Conservation (phyloP, 2,797 vertebrate species). For the Orestias chungarensis region DNA sequence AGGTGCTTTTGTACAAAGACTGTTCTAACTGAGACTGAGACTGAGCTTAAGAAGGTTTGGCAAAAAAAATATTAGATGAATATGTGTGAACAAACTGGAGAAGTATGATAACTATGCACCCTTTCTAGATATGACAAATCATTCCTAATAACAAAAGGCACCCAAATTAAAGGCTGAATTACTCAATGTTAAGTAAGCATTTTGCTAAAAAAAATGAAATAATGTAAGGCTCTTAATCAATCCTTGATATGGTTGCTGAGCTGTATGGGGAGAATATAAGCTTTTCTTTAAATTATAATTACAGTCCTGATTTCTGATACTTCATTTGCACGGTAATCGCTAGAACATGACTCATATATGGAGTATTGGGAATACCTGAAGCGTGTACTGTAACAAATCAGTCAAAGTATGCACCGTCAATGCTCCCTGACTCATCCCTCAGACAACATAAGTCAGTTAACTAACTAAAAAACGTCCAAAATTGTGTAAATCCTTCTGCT, state of each 20-base stretch:
- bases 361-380: slow-evolving; percentile 28
- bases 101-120: too few species aligned
- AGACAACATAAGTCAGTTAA: slow-evolving; percentile 34
- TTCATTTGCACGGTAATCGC: background rate
- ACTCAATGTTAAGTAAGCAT: background rate
- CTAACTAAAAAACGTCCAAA: slow-evolving; percentile 12
- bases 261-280: too few species aligned
- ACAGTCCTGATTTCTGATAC: background rate
- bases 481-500: slow-evolving; percentile 28
- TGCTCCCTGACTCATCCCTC: slow-evolving; percentile 46
- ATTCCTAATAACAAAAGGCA: background rate
- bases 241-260: background rate
- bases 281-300: background rate
- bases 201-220: background rate
- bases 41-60: too few species aligned
- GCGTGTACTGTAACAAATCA: slow-evolving; percentile 23
- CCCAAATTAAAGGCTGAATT: background rate
- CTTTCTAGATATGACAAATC: background rate
- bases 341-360: slow-evolving; percentile 19
- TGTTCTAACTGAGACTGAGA: too few species aligned
- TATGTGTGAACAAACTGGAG: too few species aligned
- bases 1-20: too few species aligned
- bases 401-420: slow-evolving; percentile 10
- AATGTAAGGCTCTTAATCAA: background rate
- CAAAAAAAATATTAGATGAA: too few species aligned